Evolutionary conservation across 2,113 vertebrate species (phyloP), one percentile per base, ranked within the genome.

Genomic region (Heterotilapia buettikoferi): DNA sequence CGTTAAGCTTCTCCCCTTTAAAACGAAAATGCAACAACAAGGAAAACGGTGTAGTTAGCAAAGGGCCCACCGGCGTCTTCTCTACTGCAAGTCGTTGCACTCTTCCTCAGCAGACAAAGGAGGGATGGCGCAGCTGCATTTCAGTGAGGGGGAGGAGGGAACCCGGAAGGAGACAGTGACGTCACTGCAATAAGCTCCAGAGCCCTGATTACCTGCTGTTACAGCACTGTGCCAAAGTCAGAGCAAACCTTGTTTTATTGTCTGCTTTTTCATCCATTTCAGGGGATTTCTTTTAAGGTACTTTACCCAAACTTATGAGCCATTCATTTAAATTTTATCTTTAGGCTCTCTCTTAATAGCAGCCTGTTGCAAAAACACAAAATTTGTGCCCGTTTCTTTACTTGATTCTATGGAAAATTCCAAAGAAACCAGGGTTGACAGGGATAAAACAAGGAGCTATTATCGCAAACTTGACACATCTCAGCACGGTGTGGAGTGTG

Each of bases 71-170:
- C 80, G 24, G 68, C 50, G 2, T 56, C 3, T 57, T 50, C 4
- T 43, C 5, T 7, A 7, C 9, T 19, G 26, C 5, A 11, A 3
- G 12, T 24, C 14, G 45, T 7, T 2, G 7, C 2, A 10, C 80
- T 83, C 80, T 31, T 38, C 52, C 5, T 90, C 88, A 82, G 59
- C 81, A 90, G 89, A 95, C 95, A 95, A 95, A 94, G 92, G 79
- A 73, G 84, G 59, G 82, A 95, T 95, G 94, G 95, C 95, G 95
- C 89, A 95, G 93, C 92, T 87, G 92, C 88, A 84, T 93, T 91
- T 92, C 90, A 91, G 84, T 9, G 36, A 2, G 82, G 2, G 45
- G 59, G 80, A 50, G 59, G 82, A 50, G 79, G 14, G 6, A 12
- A 9, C 3, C 47, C 19, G 80, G 71, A 40, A 71, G 43, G 29